Base-by-base conservation (phyloP, 2,113 vertebrate genomes). In the Mirza zaza region DNA sequence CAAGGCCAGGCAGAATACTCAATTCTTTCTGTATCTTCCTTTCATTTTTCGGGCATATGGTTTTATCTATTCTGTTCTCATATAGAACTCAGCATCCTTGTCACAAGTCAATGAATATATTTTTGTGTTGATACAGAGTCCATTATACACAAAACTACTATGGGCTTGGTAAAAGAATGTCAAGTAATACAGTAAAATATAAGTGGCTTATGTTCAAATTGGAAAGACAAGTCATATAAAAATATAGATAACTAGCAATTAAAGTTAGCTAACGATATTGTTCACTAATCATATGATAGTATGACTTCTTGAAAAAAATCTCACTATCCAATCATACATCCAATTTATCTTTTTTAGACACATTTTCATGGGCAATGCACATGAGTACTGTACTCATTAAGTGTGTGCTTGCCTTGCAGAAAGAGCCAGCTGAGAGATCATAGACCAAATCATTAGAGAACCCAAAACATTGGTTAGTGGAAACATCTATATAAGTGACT, bases 231-330 rank as follows among this genome's bases (percentile, higher is more conserved):
- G 25, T 82, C n/a, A 82, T 20, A 73, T 45, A 92, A 71, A 83
- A 93, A 85, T 82, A 94, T 91, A 91, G 36, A 34, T 75, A 77
- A 71, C 25, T 63, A 97, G n/a, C 79, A 91, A 68, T 86, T 94
- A 82, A 84, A 68, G n/a, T 59, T 63, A 45, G 39, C 18, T 76
- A 87, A 52, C 9, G 75, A 45, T 87, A 81, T 12, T 90, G 32
- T 52, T 90, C 59, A 76, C 52, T 65, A 90, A 76, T 52, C 63
- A 9, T 52, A 8, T 86, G 48, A 85, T 29, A 68, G 39, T 52
- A 39, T 27, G 39, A 25, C 50, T 94, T 84, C 52, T 73, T 91
- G 8, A 50, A 42, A 34, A 61, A 67, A 45, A 20, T 57, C 15
- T 36, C 25, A 29, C 15, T 61, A 50, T 80, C 39, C 10, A 71